Conservation (phyloP, 2,797 vertebrate species). For the Sebastes elongatus region DNA sequence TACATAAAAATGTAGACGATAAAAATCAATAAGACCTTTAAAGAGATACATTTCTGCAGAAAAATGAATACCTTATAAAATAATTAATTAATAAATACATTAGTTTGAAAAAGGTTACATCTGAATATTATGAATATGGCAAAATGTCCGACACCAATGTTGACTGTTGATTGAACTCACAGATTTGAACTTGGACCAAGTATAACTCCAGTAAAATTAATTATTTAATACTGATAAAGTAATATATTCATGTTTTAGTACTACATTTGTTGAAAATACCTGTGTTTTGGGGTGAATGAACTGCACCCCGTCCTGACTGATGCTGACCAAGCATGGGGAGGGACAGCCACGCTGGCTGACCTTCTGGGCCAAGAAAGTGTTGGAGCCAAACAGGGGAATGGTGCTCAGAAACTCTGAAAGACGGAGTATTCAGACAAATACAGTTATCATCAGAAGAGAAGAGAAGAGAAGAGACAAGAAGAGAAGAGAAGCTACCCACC, state of each 20-base stretch:
- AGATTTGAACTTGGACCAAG: background rate
- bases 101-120: too few species aligned
- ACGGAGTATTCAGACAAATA: constrained; percentile 9
- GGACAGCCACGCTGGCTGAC: constrained; percentile 76
- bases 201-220: background rate
- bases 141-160: background rate
- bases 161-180: background rate
- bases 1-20: too few species aligned
- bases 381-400: constrained; percentile 88
- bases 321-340: constrained; percentile 82
- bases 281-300: constrained; percentile 81
- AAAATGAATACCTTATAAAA: too few species aligned
- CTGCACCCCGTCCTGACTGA: constrained; percentile 84
- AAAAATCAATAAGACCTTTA: too few species aligned
- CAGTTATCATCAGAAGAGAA: background rate
- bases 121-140: too few species aligned
- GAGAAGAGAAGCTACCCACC: constrained; percentile 55
- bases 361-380: constrained; percentile 79
- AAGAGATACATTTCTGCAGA: too few species aligned
- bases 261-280: constrained; percentile 70
- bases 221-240: background rate
- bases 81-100: too few species aligned
- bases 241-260: background rate
- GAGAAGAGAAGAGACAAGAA: background rate
- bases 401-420: constrained; percentile 77